Base-by-base conservation (phyloP, 1,140 invertebrate genomes). In the Eumaeus atala region DNA sequence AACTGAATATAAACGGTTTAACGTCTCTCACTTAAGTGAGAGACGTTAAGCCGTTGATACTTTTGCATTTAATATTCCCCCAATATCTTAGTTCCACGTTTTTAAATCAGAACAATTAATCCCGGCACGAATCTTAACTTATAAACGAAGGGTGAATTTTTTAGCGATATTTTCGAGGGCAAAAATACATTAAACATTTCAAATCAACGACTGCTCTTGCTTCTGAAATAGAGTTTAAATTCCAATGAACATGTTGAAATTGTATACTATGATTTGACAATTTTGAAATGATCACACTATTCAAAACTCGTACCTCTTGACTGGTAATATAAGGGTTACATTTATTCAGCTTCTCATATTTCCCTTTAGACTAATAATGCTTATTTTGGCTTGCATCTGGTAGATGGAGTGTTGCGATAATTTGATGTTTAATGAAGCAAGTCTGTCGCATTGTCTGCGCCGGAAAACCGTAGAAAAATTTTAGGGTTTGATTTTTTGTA, bases 21-120 rank as follows among this genome's bases (percentile, higher is more conserved):
- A n/a, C n/a, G n/a, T n/a, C n/a, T n/a, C n/a, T n/a, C n/a, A n/a
- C n/a, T 28, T 28, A 28, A 28, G 21, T 28, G 21, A 28, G 6
- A 28, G 6, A 28, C 6, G 21, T 28, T 28, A 6, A 28, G 21
- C 21, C 51, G 21, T 18, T 38, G 33, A 9, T 40, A 53, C 33
- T 14, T 44, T 57, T 33, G 51, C 33, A 50, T 58, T 62, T 54
- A 48, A 38, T 58, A 85, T 82, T 62, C 76, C 83, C 77, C 64
- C 58, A 56, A 68, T 68, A 70, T 65, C 62, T 62, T 64, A 68
- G 74, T 75, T 67, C 66, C 64, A 63, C 70, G 68, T 71, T 77
- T 74, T 72, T 70, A 77, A 86, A 83, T 80, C 73, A 80, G 74
- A 80, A 86, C 83, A 83, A 83, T 81, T 81, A 84, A 81, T 58